Conservation (phyloP, 2,113 vertebrate genomes). For the Trochalopteron elliotii region DNA sequence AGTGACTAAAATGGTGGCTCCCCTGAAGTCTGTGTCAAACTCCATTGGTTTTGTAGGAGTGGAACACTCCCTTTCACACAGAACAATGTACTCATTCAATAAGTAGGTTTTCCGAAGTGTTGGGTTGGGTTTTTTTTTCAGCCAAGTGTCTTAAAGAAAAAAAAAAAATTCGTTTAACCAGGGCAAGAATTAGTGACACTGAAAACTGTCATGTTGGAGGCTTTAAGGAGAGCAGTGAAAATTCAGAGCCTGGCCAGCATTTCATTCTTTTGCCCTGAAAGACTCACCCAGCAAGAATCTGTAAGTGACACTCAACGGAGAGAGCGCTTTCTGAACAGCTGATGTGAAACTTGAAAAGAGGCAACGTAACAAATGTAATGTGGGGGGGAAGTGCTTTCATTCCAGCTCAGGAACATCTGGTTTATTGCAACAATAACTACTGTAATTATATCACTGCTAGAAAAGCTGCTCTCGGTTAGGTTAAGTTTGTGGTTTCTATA, state of each 20-base stretch:
- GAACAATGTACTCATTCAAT: slow-evolving; percentile 15
- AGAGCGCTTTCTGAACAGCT: slow-evolving; percentile 63
- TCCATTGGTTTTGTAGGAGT: neutral
- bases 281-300: slow-evolving; percentile 38
- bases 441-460: slow-evolving; percentile 71
- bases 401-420: slow-evolving; percentile 67
- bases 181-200: slow-evolving; percentile 2
- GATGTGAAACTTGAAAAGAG: slow-evolving; percentile 66
- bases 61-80: neutral
- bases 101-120: neutral
- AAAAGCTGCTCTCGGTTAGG: slow-evolving; percentile 66
- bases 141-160: neutral
- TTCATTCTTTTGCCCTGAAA: neutral
- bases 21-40: neutral
- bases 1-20: neutral
- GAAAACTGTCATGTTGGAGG: neutral
- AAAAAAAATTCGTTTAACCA: neutral
- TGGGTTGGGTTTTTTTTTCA: neutral
- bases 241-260: neutral
- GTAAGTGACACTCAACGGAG: slow-evolving; percentile 46
- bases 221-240: slow-evolving; percentile 1
- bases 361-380: slow-evolving; percentile 54
- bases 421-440: slow-evolving; percentile 72
- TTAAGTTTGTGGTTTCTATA: slow-evolving; percentile 69
- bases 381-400: slow-evolving; percentile 42